Conservation (phyloP, 2,113 vertebrate genomes). For the Amblyornis subalaris region DNA sequence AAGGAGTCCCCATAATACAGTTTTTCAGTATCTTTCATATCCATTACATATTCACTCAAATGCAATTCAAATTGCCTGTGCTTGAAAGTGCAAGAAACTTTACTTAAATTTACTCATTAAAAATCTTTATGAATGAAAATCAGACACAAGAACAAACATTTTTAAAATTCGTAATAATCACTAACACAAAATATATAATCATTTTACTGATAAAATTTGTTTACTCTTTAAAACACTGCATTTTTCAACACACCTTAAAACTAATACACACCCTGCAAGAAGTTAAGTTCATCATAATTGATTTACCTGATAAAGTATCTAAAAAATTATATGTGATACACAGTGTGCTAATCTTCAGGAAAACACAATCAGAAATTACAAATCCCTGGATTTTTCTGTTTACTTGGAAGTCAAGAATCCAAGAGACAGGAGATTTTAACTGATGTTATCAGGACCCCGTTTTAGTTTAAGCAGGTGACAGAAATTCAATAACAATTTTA, state of each 20-base stretch:
- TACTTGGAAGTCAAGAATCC: neutral
- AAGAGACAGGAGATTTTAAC: constrained; percentile 7
- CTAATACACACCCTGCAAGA: neutral
- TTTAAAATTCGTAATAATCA: neutral
- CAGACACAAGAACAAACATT: neutral
- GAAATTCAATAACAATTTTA: constrained; percentile 61
- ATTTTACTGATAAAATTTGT: neutral
- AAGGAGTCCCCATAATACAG: constrained; percentile 53
- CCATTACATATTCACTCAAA: neutral
- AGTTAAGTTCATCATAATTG: neutral
- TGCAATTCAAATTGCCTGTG: neutral
- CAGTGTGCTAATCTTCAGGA: neutral
- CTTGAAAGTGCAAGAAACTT: constrained; percentile 13
- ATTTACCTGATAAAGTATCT: neutral
- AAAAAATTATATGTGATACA: neutral
- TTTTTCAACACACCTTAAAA: neutral
- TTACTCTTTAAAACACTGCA: neutral
- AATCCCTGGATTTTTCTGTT: neutral
- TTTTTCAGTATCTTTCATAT: neutral
- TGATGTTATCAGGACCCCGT: neutral
- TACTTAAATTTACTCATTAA: neutral
- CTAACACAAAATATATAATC: neutral
- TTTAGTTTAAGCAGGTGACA: constrained; percentile 40
- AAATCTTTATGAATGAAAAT: constrained; percentile 9
- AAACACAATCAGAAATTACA: neutral